These are phyloP conservation scores for Parambassis ranga DNA, from an alignment of 2,797 vertebrate genomes.

Conservation along the genomic window DNA sequence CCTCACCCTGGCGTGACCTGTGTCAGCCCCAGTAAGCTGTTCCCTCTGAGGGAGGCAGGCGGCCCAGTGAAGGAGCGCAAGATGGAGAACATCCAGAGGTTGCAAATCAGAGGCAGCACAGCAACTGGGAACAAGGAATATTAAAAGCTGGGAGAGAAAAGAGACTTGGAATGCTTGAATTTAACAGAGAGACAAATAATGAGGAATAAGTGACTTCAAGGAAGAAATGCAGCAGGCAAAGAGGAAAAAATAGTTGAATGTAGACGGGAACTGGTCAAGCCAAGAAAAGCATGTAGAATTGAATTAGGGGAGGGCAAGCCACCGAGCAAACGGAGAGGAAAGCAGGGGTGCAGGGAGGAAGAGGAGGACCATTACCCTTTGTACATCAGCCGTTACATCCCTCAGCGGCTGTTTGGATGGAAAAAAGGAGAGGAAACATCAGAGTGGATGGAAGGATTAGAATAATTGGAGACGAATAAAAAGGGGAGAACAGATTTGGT, in stretches of 20 bases:
- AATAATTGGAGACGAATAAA: constrained; percentile 42
- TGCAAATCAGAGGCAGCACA: constrained; percentile 74
- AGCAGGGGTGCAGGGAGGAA: constrained; percentile 64
- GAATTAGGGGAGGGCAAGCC: constrained; percentile 71
- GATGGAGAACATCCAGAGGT: constrained; percentile 68
- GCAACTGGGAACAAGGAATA: constrained; percentile 43
- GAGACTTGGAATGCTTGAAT: constrained; percentile 22
- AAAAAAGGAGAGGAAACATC: constrained; percentile 4
- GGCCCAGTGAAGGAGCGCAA: constrained; percentile 48
- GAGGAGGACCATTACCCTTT: constrained; percentile 68
- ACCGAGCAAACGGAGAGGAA: constrained; percentile 47
- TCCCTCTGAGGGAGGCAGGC: constrained; percentile 68
- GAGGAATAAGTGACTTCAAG: constrained; percentile 30
- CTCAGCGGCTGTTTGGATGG: constrained; percentile 2
- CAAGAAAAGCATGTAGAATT: constrained; percentile 79
- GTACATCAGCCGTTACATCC: constrained; percentile 71
- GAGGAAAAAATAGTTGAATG: constrained; percentile 38
- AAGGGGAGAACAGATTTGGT: constrained; percentile 28
- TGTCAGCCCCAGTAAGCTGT: constrained; percentile 62
- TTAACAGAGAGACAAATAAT: constrained; percentile 20
- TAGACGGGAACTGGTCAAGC: constrained; percentile 42
- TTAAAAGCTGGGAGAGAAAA: constrained; percentile 15
- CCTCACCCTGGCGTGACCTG: constrained; percentile 80
- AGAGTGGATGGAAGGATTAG: constrained; percentile 40
- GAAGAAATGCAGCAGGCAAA: constrained; percentile 30